Base-by-base conservation (phyloP, 2,888 invertebrate genomes). In the Cerceris rybyensis region DNA sequence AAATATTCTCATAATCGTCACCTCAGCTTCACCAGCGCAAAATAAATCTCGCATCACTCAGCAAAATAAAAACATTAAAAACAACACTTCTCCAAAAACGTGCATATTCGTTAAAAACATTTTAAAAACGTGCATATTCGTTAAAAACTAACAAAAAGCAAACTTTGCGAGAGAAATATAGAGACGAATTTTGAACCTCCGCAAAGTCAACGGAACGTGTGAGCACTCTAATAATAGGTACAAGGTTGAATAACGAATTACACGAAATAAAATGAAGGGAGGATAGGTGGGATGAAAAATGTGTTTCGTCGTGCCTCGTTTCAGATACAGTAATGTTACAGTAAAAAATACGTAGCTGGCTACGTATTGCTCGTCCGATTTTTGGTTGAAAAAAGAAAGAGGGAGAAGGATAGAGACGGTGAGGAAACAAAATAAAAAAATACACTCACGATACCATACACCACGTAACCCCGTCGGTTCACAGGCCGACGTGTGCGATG, bases 271-370 rank as follows among this genome's bases (percentile, higher is more conserved):
- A 13, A 13, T 41, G 14, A 50, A 28, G 28, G 11, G 65, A 68
- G 50, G 54, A 54, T 52, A 42, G 63, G 43, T 61, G 63, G 61
- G 61, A 54, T 75, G 16, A 13, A 42, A 14, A 63, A 39, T 49
- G 9, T 8, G 57, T 28, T 61, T 55, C 14, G 9, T 16, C 49
- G n/a, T 46, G 7, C 55, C 11, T 14, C 46, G 55, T 9, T 16
- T 63, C n/a, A n/a, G 50, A 50, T 50, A n/a, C 57, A 60, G 64
- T 80, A 78, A 82, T 82, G 79, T 73, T 57, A 71, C 74, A 66
- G 69, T 4, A 28, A 66, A 74, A 76, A 81, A 82, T 79, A 78
- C 57, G 43, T 54, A 65, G 49, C 69, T 68, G 67, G 58, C 28
- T 28, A 28, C 41, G 42, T 67, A 67, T 67, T 28, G 46, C 43